These are phyloP conservation scores for Mechanitis messenoides DNA, from an alignment of 2,888 invertebrate genomes.

Conservation along the genomic window DNA sequence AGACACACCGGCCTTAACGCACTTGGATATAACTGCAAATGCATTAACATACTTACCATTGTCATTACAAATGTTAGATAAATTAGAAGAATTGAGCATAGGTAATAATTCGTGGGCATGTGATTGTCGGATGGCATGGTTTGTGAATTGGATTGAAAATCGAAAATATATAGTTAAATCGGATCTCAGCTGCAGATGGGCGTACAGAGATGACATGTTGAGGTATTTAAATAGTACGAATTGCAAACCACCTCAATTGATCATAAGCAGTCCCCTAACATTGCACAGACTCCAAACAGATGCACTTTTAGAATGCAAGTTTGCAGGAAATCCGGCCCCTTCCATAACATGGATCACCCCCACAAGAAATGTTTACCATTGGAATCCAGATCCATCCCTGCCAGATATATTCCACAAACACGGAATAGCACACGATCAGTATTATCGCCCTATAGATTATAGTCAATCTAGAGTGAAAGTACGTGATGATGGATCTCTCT, in stretches of 20 bases:
- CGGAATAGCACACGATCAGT: slow-evolving; percentile 77
- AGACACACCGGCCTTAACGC: slow-evolving; percentile 77
- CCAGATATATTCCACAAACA: slow-evolving; percentile 82
- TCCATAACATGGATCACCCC: slow-evolving; percentile 93
- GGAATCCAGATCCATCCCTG: slow-evolving; percentile 83
- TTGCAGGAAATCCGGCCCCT: slow-evolving; percentile 85
- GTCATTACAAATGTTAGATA: slow-evolving; percentile 79
- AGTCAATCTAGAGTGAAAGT: slow-evolving; percentile 78
- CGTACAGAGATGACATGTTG: slow-evolving; percentile 83
- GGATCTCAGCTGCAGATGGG: slow-evolving; percentile 80
- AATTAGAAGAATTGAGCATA: slow-evolving; percentile 80
- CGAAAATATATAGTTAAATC: slow-evolving; percentile 71
- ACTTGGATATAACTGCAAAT: slow-evolving; percentile 83
- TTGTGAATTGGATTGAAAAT: slow-evolving; percentile 73
- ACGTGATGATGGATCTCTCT: slow-evolving; percentile 86
- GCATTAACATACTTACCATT: slow-evolving; percentile 82
- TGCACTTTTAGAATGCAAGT: slow-evolving; percentile 86
- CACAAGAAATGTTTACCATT: slow-evolving; percentile 81
- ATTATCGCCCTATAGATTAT: slow-evolving; percentile 64
- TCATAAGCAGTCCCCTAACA: slow-evolving; percentile 78
- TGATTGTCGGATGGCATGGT: slow-evolving; percentile 91
- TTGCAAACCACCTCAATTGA: slow-evolving; percentile 80
- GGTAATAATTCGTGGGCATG: slow-evolving; percentile 89
- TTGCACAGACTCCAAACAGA: slow-evolving; percentile 80
- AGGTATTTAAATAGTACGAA: slow-evolving; percentile 82